These are phyloP conservation scores for Vanessa atalanta DNA, from an alignment of 1,140 invertebrate species.

Conservation along the genomic window DNA sequence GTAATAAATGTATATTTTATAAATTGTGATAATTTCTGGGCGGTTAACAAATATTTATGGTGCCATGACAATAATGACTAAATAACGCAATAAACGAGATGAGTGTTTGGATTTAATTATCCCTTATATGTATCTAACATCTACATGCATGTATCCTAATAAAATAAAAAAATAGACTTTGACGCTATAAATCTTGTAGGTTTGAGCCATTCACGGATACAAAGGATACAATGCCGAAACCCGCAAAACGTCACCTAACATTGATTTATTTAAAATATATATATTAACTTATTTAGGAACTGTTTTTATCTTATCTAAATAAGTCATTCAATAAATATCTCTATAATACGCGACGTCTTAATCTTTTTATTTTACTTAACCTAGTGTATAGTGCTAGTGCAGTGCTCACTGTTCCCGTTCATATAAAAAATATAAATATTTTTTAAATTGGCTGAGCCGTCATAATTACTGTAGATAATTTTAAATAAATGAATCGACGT, in stretches of 20 bases:
- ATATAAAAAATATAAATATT: too few species aligned
- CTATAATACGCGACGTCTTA: background rate
- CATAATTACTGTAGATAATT: too few species aligned
- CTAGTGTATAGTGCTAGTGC: too few species aligned
- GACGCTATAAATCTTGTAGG: slow-evolving; percentile 41
- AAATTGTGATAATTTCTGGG: too few species aligned
- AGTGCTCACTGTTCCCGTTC: too few species aligned
- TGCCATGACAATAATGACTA: too few species aligned
- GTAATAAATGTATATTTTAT: too few species aligned
- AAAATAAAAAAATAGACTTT: slow-evolving; percentile 41
- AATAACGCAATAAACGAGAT: background rate
- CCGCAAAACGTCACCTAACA: slow-evolving; percentile 39
- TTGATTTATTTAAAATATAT: slow-evolving; percentile 16
- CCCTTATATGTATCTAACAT: background rate
- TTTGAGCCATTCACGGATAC: slow-evolving; percentile 34
- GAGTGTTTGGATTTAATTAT: too few species aligned
- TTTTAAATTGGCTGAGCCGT: too few species aligned
- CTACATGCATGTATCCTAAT: slow-evolving; percentile 12
- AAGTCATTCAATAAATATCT: background rate
- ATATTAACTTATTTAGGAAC: background rate
- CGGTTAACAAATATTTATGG: background rate
- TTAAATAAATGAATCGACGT: too few species aligned
- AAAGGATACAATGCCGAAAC: slow-evolving; percentile 41
- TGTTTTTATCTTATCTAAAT: background rate
- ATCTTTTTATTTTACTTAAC: too few species aligned